Percentiles rank a stretch among this genome's conserved stretches.
Conservation (phyloP, 2,888 invertebrate species). For the Drosophila subquinaria region DNA sequence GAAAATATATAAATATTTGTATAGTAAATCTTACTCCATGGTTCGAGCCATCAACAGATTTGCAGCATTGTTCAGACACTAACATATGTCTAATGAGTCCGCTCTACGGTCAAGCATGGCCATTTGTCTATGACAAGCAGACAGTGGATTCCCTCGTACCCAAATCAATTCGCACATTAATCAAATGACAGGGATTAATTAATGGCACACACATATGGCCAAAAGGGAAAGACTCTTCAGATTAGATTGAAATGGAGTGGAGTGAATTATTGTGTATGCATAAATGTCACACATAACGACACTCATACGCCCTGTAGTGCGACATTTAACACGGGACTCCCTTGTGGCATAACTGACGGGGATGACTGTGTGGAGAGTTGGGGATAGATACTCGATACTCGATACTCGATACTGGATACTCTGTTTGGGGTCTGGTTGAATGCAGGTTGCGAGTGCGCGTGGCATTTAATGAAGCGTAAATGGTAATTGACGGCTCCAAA, state of each 20-base stretch:
- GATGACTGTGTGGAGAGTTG: background rate
- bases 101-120: conserved; percentile 16
- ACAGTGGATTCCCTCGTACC: conserved; percentile 15
- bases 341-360: background rate
- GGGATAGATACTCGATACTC: background rate
- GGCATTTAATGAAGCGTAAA: conserved; percentile 80
- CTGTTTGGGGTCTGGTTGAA: conserved; percentile 52
- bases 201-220: conserved; percentile 40
- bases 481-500: conserved; percentile 78
- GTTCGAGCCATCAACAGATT: background rate
- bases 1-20: background rate
- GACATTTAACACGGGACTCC: conserved; percentile 52
- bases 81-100: conserved; percentile 12
- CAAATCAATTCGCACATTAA: conserved; percentile 75
- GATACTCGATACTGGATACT: conserved; percentile 9
- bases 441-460: conserved; percentile 41
- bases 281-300: conserved; percentile 76
- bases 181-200: conserved; percentile 76
- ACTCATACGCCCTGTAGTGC: conserved; percentile 75
- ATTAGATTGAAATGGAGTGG: conserved; percentile 20
- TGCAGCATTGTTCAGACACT: background rate
- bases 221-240: conserved; percentile 9
- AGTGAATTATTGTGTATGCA: conserved; percentile 65
- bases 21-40: background rate
- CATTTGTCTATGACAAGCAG: conserved; percentile 28